Base-by-base conservation (phyloP, 2,797 vertebrate genomes). In the Erethizon dorsatum region DNA sequence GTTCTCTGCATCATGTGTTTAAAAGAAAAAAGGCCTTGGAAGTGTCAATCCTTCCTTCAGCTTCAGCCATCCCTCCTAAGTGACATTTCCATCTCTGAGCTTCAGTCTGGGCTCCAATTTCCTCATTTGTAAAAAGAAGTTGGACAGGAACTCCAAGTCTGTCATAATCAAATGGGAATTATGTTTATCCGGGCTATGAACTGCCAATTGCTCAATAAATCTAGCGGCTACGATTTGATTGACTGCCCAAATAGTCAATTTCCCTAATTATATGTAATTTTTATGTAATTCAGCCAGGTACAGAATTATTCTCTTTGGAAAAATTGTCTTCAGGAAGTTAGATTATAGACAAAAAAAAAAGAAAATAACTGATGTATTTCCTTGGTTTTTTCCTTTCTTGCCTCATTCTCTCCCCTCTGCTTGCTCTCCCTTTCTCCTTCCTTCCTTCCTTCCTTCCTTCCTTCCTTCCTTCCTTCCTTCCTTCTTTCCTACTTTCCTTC, bases 211-310 rank as follows among this genome's bases (percentile, higher is more conserved):
- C 45, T 92, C 41, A 9, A 3, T 71, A 88, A 91, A 69, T 37
- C 63, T 83, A 80, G n/a, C 45, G 17, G 26, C 45, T 65, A 56
- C 18, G 59, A n/a, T 71, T 50, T 41, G 45, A 80, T 2, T 56
- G 65, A 18, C 61, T 41, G 65, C n/a, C 77, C 59, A 61, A 75
- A 83, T 50, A 63, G 65, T 61, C n/a, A 22, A 31, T 37, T 79
- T 79, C 77, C 75, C 52, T 71, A 88, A 69, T 90, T 65, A 71
- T n/a, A 57, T 15, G 22, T 71, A n/a, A 89, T 88, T 88, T 54
- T 52, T 78, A 52, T 80, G 20, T 82, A 85, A 85, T 31, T 88
- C 82, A 57, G n/a, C 59, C 18, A 79, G 28, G 65, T n/a, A 56
- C 33, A 86, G n/a, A 90, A 17, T 4, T 45, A 28, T 50, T 69